phyloP scores from a whole-genome alignment of 2,888 invertebrate species.

The Lasioglossum oenotherae region DNA sequence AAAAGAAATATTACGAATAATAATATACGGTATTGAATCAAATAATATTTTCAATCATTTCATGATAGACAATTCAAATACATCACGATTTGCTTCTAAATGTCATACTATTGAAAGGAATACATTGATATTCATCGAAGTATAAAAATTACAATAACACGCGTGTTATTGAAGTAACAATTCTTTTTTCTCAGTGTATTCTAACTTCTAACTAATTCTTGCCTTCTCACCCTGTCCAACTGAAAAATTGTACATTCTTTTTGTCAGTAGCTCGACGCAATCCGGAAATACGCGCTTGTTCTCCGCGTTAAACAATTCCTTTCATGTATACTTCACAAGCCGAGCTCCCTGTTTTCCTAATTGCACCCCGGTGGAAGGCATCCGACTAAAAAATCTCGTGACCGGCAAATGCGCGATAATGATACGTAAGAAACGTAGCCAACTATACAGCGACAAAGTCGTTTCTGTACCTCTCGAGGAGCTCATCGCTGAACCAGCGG shows the following conservation, averaged over 20 bases:
- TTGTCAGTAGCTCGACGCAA: neutral
- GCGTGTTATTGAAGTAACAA: no score
- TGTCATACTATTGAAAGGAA: no score
- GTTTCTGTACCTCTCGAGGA: neutral
- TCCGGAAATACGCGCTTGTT: neutral
- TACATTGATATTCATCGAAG: no score
- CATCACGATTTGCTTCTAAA: no score
- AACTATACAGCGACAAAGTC: neutral
- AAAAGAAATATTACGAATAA: no score
- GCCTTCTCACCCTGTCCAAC: neutral
- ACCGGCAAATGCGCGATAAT: neutral
- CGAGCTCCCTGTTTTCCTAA: neutral
- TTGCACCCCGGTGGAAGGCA: neutral
- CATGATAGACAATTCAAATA: no score
- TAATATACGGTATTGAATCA: no score
- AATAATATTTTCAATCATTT: no score
- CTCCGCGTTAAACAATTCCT: neutral
- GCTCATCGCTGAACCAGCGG: neutral
- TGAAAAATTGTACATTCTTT: neutral
- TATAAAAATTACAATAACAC: no score
- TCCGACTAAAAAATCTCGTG: slow-evolving; percentile 2
- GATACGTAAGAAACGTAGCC: neutral
- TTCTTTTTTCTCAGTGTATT: no score
- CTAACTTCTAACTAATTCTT: neutral
- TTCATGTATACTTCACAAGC: neutral